Conservation (phyloP, 2,888 invertebrate genomes). For the Zaprionus bogoriensis region DNA sequence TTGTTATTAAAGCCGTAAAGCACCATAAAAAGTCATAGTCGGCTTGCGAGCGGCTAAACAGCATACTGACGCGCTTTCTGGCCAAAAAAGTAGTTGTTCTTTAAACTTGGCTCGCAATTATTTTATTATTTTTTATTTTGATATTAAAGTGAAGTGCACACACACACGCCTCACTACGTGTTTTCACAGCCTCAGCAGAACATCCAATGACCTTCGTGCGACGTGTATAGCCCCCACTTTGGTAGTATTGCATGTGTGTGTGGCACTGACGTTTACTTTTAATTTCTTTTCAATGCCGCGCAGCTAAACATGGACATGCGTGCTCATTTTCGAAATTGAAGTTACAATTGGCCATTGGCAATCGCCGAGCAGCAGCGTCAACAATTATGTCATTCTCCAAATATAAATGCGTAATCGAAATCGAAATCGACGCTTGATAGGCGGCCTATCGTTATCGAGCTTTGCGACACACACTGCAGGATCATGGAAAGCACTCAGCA, state of each 20-base stretch:
- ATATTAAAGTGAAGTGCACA: conserved; percentile 49
- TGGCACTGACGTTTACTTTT: conserved; percentile 74
- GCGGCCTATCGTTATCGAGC: conserved; percentile 45
- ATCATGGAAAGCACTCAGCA: conserved; percentile 20
- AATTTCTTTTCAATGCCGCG: conserved; percentile 81
- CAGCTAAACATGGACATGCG: conserved; percentile 67
- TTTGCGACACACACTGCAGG: conserved; percentile 25
- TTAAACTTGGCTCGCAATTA: conserved; percentile 60
- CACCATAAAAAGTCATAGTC: conserved; percentile 51
- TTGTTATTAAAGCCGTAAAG: conserved; percentile 21
- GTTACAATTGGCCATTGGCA: conserved; percentile 58
- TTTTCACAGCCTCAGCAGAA: conserved; percentile 35
- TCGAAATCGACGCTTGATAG: conserved; percentile 12
- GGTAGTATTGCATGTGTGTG: conserved; percentile 32
- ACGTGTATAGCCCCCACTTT: conserved; percentile 39
- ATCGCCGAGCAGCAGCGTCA: conserved; percentile 54
- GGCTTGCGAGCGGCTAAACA: conserved; percentile 40
- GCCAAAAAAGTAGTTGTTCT: conserved; percentile 47
- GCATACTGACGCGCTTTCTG: conserved; percentile 50
- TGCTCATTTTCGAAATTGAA: conserved; percentile 47
- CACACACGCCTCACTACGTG: conserved; percentile 39
- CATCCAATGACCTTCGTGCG: conserved; percentile 59
- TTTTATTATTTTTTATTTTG: conserved; percentile 65
- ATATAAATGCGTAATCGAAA: conserved; percentile 25
- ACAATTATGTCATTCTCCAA: conserved; percentile 69